Evolutionary conservation across 1,140 invertebrate species (phyloP).

Genomic region (Polypedilum vanderplanki): DNA sequence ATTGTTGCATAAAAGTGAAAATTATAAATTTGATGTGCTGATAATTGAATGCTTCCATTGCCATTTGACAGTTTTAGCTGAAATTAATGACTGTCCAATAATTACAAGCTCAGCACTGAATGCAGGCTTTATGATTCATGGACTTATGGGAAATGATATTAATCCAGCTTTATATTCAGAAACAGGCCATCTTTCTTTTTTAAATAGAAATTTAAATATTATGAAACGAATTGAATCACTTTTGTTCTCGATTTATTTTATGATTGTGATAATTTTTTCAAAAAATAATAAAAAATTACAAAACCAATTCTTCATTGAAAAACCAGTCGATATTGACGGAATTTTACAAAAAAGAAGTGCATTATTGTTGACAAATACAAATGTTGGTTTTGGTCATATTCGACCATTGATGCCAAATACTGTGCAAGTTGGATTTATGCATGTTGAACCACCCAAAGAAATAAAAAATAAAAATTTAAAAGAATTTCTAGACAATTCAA

Average conservation of each 20-base stretch:
- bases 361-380: constrained; percentile 46
- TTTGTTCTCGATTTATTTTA: neutral
- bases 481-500: constrained; percentile 36
- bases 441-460: constrained; percentile 43
- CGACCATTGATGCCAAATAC: constrained; percentile 48
- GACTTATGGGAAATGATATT: neutral
- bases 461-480: constrained; percentile 38
- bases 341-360: constrained; percentile 34
- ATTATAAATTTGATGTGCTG: neutral
- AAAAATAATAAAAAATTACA: neutral
- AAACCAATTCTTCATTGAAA: neutral
- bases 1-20: neutral
- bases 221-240: neutral
- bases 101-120: neutral
- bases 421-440: constrained; percentile 53
- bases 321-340: neutral
- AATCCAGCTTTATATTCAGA: neutral
- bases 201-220: neutral
- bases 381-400: constrained; percentile 45
- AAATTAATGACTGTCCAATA: neutral
- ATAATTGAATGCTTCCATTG: neutral
- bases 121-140: neutral
- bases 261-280: neutral
- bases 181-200: neutral
- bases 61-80: neutral